Evolutionary conservation across 2,113 vertebrate genomes (phyloP), one percentile per base, ranked within the genome.

Genomic region (Hemibagrus wyckioides): DNA sequence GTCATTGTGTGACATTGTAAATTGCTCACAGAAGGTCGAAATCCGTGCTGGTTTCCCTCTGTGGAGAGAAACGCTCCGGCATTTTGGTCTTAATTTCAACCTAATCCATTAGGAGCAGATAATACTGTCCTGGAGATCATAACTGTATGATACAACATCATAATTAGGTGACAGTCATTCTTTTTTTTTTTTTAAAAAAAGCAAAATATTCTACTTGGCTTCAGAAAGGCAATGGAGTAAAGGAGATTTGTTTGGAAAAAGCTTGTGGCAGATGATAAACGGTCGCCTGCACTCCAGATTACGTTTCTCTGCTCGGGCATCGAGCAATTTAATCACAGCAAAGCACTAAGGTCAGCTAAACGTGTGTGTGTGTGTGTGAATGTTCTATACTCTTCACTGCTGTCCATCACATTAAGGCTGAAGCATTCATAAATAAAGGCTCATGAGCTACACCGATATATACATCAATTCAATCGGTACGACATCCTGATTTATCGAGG

Each of bases 251-350:
- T 30, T 30, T 33, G 36, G 36, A 30, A 73, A 73, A 41, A 15
- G 44, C 50, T 41, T 23, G 13, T 13, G 36, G 48, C 7, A 44
- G 75, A 30, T 80, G 76, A 80, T 69, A 41, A 81, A 81, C 44
- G 28, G 3, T 50, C 39, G 36, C 4, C 39, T 30, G 25, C 28
- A 71, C 76, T 67, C 50, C 0, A 65, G 57, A 86, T 80, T 39
- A 48, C 50, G n/a, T 56, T 56, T 44, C 77, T 86, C 77, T 11
- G 17, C 25, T 44, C 28, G 71, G 75, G 25, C 23, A 52, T 30
- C 17, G 57, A 86, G 36, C 33, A 67, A 23, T 63, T 85, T 77
- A 76, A 85, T 85, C 57, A 87, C 52, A 13, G 9, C 25, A 59
- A 82, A 63, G 63, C 50, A 52, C 50, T 65, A 44, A 54, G 61